Evolutionary conservation across 2,797 vertebrate species (phyloP), one percentile per base, ranked within the genome.

Genomic region (Macropodus opercularis): DNA sequence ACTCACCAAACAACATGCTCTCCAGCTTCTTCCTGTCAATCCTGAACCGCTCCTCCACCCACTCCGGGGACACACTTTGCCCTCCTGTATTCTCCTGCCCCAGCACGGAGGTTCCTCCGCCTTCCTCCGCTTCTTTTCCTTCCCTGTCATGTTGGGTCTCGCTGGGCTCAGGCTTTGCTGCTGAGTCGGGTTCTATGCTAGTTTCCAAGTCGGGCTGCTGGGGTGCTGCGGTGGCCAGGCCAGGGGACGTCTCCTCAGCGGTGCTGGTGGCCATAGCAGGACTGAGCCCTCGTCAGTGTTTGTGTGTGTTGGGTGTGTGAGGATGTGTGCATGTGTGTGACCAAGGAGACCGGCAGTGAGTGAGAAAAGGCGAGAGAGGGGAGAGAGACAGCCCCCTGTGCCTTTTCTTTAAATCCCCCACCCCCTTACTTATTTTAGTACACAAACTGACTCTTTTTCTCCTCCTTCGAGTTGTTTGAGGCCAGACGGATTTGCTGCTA

Each of bases 21-120:
- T 94, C 93, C 80, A 94, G 85, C 83, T 93, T 94, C 86, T 92
- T 94, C 86, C 93, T 88, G 87, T 94, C 92, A 10, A 94, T 94
- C 69, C 92, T 88, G 84, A 94, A 94, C 69, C 93, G 89, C 76
- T 94, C 93, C 66, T 94, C 93, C 72, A 92, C 79, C 90, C 91
- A 92, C 14, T 93, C 90, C 0, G 82, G 86, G 79, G 92, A 88
- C 26, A 60, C 35, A 62, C 67, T 77, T 46, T 85, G 82, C 40
- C 52, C 67, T 54, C 18, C 54, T 3, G 53, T 56, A 3, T 56
- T 43, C 48, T 84, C 85, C 41, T 77, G 64, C 48, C 44, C 75
- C 1, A 14, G 49, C 23, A 18, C 59, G 11, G 63, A 67, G 29
- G 49, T 57, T 70, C 70, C 58, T 61, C 65, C 36, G 27, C 63